These are phyloP conservation scores for Drosophila leonis DNA, from an alignment of 2,888 invertebrate genomes.

Conservation along the genomic window DNA sequence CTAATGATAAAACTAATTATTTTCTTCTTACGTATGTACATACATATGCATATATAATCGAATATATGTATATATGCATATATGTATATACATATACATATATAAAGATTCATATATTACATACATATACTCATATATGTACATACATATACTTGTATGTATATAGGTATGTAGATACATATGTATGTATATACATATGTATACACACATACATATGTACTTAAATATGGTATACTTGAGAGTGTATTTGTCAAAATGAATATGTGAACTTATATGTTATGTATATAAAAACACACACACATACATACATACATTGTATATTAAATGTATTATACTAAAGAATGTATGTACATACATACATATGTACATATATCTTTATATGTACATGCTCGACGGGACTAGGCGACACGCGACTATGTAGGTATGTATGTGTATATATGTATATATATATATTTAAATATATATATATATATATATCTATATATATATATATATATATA, in stretches of 20 bases:
- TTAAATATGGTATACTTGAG: no score
- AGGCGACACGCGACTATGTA: conserved; percentile 48
- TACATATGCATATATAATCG: background rate
- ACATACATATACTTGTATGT: background rate
- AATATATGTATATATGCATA: conserved; percentile 28
- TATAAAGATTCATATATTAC: no score
- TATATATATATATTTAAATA: background rate
- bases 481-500: background rate
- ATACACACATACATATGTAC: conserved; percentile 4
- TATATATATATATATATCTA: background rate
- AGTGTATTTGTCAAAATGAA: conserved; percentile 11
- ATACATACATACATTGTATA: conserved; percentile 5
- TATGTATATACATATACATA: background rate
- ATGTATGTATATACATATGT: background rate
- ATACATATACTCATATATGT: background rate
- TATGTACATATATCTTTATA: conserved; percentile 23
- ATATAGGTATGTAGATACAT: background rate
- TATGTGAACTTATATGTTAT: background rate
- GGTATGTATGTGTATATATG: conserved; percentile 18
- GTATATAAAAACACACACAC: background rate
- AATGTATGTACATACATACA: conserved; percentile 23
- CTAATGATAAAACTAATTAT: conserved; percentile 4
- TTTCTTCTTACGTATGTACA: background rate
- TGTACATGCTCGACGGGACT: conserved; percentile 33
- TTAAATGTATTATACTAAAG: conserved; percentile 19